These are phyloP conservation scores for Caenorhabditis sp. DNA, from an alignment of 2,888 invertebrate species.

Conservation along the genomic window DNA sequence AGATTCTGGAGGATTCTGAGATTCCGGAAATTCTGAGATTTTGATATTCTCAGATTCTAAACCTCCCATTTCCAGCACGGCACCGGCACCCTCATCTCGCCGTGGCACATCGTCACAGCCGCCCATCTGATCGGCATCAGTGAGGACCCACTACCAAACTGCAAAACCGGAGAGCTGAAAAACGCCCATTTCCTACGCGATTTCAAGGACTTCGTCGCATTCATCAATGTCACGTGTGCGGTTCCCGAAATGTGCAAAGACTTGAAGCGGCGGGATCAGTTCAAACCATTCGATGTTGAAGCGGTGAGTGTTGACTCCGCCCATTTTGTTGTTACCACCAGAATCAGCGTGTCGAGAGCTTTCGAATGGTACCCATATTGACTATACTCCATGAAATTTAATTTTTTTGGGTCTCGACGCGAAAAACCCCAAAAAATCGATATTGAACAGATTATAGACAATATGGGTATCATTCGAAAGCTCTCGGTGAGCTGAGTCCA, in stretches of 20 bases:
- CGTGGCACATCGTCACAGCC: conserved; percentile 58
- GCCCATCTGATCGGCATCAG: conserved; percentile 60
- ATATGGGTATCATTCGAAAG: too few relatives aligned
- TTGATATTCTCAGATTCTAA: too few relatives aligned
- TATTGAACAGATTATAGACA: too few relatives aligned
- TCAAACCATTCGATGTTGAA: conserved; percentile 34
- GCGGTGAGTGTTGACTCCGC: conserved; percentile 24
- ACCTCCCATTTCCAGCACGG: conserved; percentile 21
- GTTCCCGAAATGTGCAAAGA: conserved; percentile 29
- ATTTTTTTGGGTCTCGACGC: too few relatives aligned
- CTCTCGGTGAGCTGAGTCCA: too few relatives aligned
- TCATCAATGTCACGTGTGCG: conserved; percentile 57
- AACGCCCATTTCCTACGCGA: conserved; percentile 34
- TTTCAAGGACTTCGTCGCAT: conserved; percentile 53
- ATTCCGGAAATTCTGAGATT: too few relatives aligned
- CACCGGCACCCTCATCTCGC: conserved; percentile 59
- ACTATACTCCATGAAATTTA: too few relatives aligned
- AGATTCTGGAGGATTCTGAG: too few relatives aligned
- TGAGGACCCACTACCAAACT: conserved; percentile 42
- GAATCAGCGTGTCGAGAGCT: too few relatives aligned
- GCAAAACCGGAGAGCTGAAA: conserved; percentile 48
- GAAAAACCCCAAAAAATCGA: too few relatives aligned
- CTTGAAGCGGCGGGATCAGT: conserved; percentile 31
- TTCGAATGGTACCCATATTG: too few relatives aligned
- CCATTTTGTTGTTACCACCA: too few relatives aligned